A percentile compares a stretch with the other conserved stretches of the same genome.
Evolutionary conservation across 2,888 invertebrate species (phyloP).

Genomic region (Patella pellucida): DNA sequence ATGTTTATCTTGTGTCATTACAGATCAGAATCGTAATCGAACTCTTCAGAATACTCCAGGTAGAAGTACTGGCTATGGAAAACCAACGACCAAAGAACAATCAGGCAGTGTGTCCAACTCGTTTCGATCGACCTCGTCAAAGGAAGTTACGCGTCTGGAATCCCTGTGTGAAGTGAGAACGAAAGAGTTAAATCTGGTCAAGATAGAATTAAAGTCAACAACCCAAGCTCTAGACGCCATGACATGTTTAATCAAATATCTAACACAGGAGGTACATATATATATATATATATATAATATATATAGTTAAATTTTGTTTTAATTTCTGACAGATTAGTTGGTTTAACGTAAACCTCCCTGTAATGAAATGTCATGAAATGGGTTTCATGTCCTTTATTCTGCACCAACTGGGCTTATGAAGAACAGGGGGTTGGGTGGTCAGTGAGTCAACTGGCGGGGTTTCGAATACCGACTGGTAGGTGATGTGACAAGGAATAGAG

Average conservation of each 20-base stretch:
- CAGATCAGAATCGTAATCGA: conserved; percentile 56
- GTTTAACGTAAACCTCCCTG: too few relatives aligned
- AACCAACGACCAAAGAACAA: conserved; percentile 31
- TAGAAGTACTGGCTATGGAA: conserved; percentile 36
- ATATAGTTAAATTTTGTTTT: too few relatives aligned
- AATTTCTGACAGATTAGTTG: neutral
- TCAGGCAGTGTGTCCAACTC: conserved; percentile 39
- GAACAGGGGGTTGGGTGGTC: too few relatives aligned
- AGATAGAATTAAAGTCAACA: conserved; percentile 71
- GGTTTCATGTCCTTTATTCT: too few relatives aligned
- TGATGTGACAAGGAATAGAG: too few relatives aligned
- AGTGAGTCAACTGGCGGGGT: too few relatives aligned
- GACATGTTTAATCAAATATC: conserved; percentile 86
- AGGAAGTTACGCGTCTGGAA: conserved; percentile 69
- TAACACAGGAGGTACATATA: conserved; percentile 76
- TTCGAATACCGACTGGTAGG: too few relatives aligned
- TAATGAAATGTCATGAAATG: too few relatives aligned
- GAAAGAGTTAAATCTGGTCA: conserved; percentile 68
- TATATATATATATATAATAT: neutral
- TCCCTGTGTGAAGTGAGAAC: conserved; percentile 70
- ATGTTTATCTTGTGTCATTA: conserved; percentile 20
- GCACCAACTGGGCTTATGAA: too few relatives aligned
- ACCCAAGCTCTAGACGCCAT: conserved; percentile 85
- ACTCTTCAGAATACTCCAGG: conserved; percentile 44
- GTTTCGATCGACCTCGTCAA: conserved; percentile 22